Evolutionary conservation across 2,888 invertebrate species (phyloP).

Genomic region (Girardia tigrina): DNA sequence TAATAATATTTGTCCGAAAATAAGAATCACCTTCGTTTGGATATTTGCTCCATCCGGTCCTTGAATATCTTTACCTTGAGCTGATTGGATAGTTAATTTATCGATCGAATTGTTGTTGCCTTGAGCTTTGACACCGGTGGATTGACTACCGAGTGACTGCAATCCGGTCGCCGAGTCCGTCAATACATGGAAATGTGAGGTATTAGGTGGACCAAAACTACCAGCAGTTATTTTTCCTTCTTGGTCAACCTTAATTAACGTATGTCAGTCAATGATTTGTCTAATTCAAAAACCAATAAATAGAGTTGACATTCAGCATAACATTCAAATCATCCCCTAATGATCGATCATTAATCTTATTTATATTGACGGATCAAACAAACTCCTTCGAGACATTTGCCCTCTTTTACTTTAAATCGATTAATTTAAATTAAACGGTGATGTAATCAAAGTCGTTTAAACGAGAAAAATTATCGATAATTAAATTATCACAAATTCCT

Average conservation of each 20-base stretch:
- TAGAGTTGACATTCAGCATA: background rate
- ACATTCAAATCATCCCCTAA: background rate
- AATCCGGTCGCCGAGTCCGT: constrained; percentile 94
- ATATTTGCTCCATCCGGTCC: background rate
- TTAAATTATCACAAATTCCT: no score
- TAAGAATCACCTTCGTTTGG: background rate
- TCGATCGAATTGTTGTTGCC: constrained; percentile 1
- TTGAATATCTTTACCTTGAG: background rate
- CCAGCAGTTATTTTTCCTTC: constrained; percentile 59
- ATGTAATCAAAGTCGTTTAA: no score
- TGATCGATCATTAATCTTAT: no score
- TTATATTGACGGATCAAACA: no score
- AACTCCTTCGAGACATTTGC: no score
- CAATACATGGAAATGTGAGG: constrained; percentile 93
- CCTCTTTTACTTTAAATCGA: no score
- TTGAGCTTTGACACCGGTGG: background rate
- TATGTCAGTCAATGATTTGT: no score
- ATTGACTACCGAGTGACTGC: constrained; percentile 57
- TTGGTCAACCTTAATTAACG: constrained; percentile 81
- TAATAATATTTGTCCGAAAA: no score
- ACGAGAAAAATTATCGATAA: no score
- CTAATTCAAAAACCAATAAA: no score
- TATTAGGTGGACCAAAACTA: constrained; percentile 92
- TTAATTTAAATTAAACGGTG: no score
- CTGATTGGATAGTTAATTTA: background rate